Conservation (phyloP, 2,113 vertebrate species). For the Larimichthys polyactis region DNA sequence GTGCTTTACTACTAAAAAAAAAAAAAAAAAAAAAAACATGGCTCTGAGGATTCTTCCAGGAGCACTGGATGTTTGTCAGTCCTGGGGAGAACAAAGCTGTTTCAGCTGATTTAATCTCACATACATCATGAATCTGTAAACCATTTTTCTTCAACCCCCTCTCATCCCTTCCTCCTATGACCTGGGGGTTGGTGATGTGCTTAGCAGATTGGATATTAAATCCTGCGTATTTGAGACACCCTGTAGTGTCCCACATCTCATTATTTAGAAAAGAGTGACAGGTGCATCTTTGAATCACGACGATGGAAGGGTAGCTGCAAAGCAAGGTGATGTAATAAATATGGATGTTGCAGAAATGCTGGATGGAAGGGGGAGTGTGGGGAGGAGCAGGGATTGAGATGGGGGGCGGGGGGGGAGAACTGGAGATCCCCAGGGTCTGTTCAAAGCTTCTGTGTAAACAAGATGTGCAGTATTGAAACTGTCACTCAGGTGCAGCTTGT, state of each 20-base stretch:
- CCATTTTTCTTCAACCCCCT: conserved; percentile 31
- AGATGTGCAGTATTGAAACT: conserved; percentile 47
- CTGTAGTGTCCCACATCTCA: conserved; percentile 51
- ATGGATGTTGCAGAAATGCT: conserved; percentile 40
- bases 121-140: conserved; percentile 42
- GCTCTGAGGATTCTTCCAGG: conserved; percentile 28
- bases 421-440: conserved; percentile 41
- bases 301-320: conserved; percentile 13
- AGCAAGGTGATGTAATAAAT: conserved; percentile 54
- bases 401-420: conserved; percentile 2
- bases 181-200: conserved; percentile 45
- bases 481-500: conserved; percentile 44
- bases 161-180: conserved; percentile 32
- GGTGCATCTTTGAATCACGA: conserved; percentile 55
- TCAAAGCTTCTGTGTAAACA: conserved; percentile 56
- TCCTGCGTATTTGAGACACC: conserved; percentile 52
- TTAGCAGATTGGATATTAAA: conserved; percentile 68
- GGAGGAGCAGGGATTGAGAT: conserved; percentile 30
- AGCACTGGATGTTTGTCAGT: conserved; percentile 6
- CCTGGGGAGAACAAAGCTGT: conserved; percentile 25
- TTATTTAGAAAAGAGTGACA: conserved; percentile 68
- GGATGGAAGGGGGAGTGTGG: background rate
- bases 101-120: conserved; percentile 41
- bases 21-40: conserved; percentile 12
- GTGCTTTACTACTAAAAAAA: conserved; percentile 19